phyloP scores from a whole-genome alignment of 2,888 invertebrate genomes.

The Phania funesta region DNA sequence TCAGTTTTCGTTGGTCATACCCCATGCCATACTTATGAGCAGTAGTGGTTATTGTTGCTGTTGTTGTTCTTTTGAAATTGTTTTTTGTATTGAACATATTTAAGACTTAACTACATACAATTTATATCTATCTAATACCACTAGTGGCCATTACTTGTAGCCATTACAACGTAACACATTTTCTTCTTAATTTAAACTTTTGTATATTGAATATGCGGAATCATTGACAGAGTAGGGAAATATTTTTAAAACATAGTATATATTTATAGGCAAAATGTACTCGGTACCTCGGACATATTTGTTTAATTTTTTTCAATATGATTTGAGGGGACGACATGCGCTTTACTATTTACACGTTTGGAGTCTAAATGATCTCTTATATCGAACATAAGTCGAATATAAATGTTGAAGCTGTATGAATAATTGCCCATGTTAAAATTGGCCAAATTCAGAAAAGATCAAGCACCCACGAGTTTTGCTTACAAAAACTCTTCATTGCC shows the following conservation, averaged over 20 bases:
- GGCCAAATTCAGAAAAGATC: too few relatives aligned
- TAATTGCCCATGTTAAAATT: too few relatives aligned
- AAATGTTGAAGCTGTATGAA: too few relatives aligned
- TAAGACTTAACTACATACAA: constrained; percentile 63
- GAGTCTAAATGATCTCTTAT: too few relatives aligned
- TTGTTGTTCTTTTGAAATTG: not conserved
- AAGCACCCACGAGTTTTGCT: too few relatives aligned
- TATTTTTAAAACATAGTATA: not conserved
- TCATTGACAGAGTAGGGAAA: constrained; percentile 32
- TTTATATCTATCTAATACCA: constrained; percentile 59
- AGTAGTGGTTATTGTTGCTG: constrained; percentile 16
- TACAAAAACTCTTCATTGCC: too few relatives aligned
- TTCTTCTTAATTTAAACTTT: constrained; percentile 14
- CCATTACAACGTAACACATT: constrained; percentile 56
- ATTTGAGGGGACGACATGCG: too few relatives aligned
- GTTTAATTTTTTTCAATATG: too few relatives aligned
- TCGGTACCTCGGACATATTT: too few relatives aligned
- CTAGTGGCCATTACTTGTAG: constrained; percentile 58
- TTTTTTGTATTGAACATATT: constrained; percentile 50
- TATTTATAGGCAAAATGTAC: too few relatives aligned
- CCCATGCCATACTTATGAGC: not conserved
- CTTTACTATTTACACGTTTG: too few relatives aligned
- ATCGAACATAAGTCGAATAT: too few relatives aligned
- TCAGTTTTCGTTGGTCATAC: constrained; percentile 26
- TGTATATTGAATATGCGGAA: constrained; percentile 10